Percentiles rank a stretch among this genome's conserved stretches.
phyloP scores from a whole-genome alignment of 2,113 vertebrate genomes.

The Arothron firmamentum region DNA sequence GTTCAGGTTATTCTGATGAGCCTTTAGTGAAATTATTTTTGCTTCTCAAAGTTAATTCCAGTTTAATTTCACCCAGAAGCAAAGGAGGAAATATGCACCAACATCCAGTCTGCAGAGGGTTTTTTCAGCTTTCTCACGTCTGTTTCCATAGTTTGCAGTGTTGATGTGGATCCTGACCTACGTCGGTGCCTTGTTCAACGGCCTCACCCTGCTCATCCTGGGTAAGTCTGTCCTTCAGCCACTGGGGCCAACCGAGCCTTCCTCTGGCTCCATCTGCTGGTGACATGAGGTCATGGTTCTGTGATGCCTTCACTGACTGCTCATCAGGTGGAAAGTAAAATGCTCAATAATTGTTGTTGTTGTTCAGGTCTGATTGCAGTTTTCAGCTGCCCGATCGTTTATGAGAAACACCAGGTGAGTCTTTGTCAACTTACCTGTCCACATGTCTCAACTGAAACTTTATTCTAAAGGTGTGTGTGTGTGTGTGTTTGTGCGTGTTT shows the following conservation, averaged over 20 bases:
- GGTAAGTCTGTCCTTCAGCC: conserved; percentile 74
- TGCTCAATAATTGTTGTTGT: neutral
- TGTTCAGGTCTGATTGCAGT: conserved; percentile 83
- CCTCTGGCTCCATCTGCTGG: conserved; percentile 10
- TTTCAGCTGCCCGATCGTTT: conserved; percentile 93
- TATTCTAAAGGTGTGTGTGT: neutral
- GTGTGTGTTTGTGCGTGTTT: conserved; percentile 36
- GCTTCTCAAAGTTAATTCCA: too few relatives aligned
- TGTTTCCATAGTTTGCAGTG: conserved; percentile 81
- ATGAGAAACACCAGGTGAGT: conserved; percentile 95
- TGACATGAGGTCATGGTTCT: neutral
- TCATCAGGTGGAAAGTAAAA: neutral
- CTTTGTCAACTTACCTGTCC: neutral
- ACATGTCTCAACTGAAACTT: neutral
- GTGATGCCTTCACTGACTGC: neutral
- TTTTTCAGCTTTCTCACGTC: neutral
- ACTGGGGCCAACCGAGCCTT: too few relatives aligned
- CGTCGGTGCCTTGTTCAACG: conserved; percentile 96
- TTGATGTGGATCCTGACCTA: conserved; percentile 98
- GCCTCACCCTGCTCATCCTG: conserved; percentile 92
- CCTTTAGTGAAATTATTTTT: too few relatives aligned
- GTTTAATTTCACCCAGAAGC: too few relatives aligned
- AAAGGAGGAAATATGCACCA: too few relatives aligned
- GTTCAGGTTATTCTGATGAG: too few relatives aligned
- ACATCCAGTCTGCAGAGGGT: too few relatives aligned